A percentile compares a stretch with the other conserved stretches of the same genome.
phyloP scores from a whole-genome alignment of 1,140 invertebrate genomes.

The Tetramorium alpestre region DNA sequence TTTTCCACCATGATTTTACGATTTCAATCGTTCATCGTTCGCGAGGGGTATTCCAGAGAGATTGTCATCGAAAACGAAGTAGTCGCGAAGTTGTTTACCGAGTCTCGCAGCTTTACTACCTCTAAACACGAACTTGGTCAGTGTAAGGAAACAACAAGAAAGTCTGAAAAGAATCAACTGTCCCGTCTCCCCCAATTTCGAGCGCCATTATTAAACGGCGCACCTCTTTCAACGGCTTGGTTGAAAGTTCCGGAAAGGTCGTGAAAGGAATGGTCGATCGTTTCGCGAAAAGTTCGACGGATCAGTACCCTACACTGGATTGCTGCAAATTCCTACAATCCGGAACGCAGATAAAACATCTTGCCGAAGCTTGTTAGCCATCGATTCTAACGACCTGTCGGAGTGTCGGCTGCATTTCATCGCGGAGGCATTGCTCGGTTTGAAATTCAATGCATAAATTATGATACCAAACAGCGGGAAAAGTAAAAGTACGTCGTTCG shows the following conservation, averaged over 20 bases:
- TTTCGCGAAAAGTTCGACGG: slow-evolving; percentile 56
- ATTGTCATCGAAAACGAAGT: slow-evolving; percentile 16
- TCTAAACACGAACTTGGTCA: slow-evolving; percentile 49
- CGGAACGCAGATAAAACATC: slow-evolving; percentile 59
- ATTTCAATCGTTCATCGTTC: neutral
- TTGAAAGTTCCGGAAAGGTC: slow-evolving; percentile 46
- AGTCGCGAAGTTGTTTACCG: slow-evolving; percentile 22
- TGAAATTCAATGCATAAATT: slow-evolving; percentile 72
- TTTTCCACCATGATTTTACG: slow-evolving; percentile 21
- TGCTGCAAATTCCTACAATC: slow-evolving; percentile 32
- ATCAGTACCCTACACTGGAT: neutral
- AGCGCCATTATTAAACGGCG: slow-evolving; percentile 55
- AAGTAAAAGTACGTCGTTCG: slow-evolving; percentile 48
- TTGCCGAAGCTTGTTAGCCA: slow-evolving; percentile 55
- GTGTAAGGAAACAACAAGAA: neutral
- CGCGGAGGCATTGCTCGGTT: slow-evolving; percentile 28
- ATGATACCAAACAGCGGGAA: slow-evolving; percentile 49
- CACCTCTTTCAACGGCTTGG: neutral
- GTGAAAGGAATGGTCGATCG: slow-evolving; percentile 53
- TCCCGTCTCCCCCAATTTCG: slow-evolving; percentile 29
- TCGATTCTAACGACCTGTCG: slow-evolving; percentile 57
- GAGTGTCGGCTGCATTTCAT: slow-evolving; percentile 44
- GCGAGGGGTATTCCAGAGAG: neutral
- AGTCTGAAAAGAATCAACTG: slow-evolving; percentile 48
- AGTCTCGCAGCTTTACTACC: slow-evolving; percentile 11